These are phyloP conservation scores for Stigmatopora nigra DNA, from an alignment of 2,113 vertebrate species.

Conservation along the genomic window DNA sequence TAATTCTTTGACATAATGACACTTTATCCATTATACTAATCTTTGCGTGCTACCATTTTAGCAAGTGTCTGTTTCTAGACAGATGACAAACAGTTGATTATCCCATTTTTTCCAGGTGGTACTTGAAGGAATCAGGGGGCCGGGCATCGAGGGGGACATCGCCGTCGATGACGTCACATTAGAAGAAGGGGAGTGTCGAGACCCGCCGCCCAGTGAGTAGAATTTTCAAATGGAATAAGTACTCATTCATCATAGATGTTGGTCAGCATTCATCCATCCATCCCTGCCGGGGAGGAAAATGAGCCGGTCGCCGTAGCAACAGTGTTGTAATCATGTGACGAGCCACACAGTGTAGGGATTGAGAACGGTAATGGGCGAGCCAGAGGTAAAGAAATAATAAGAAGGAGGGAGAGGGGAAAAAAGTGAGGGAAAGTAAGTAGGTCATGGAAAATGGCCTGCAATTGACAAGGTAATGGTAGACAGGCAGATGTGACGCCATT, in stretches of 20 bases:
- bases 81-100: background rate
- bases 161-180: constrained; percentile 93
- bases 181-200: constrained; percentile 90
- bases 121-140: constrained; percentile 90
- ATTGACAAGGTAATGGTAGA: constrained; percentile 45
- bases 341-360: constrained; percentile 35
- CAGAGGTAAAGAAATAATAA: constrained; percentile 28
- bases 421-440: constrained; percentile 48
- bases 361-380: constrained; percentile 52
- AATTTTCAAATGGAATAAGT: background rate
- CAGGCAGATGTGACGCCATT: constrained; percentile 27
- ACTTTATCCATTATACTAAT: too few species aligned
- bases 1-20: too few species aligned
- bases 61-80: background rate
- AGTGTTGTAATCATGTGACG: constrained; percentile 47
- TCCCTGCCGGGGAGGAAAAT: constrained; percentile 5
- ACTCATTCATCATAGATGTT: constrained; percentile 44
- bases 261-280: constrained; percentile 19
- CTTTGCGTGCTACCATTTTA: background rate
- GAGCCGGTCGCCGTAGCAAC: constrained; percentile 48
- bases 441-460: constrained; percentile 46
- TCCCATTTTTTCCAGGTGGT: constrained; percentile 68
- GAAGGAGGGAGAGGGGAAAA: constrained; percentile 24
- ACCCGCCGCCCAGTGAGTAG: constrained; percentile 78
- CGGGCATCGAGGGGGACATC: constrained; percentile 97